Percentiles rank a stretch among this genome's conserved stretches.
Evolutionary conservation across 1,140 invertebrate species (phyloP).

Genomic region (Streblospio benedicti): DNA sequence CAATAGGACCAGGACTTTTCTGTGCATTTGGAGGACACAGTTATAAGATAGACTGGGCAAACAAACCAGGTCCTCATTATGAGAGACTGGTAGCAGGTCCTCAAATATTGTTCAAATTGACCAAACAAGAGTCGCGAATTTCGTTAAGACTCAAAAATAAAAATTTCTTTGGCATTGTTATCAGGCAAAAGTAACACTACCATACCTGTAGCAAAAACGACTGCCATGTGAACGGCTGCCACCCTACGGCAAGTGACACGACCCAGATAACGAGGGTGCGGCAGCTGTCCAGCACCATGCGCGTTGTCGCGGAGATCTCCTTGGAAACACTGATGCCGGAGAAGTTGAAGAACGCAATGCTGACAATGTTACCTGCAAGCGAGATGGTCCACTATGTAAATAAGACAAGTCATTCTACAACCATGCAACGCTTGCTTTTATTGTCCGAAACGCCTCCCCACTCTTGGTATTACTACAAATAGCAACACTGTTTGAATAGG

Average conservation of each 20-base stretch:
- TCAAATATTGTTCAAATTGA: no score
- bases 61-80: no score
- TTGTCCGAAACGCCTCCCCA: no score
- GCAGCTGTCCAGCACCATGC: conserved; percentile 84
- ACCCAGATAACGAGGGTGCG: conserved; percentile 83
- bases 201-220: conserved; percentile 66
- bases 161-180: conserved; percentile 12
- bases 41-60: no score
- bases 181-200: neutral
- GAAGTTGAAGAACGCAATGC: conserved; percentile 95
- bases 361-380: conserved; percentile 67
- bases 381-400: no score
- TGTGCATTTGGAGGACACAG: no score
- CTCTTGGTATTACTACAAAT: no score
- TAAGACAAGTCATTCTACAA: neutral
- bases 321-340: conserved; percentile 92
- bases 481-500: no score
- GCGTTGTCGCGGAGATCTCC: conserved; percentile 71
- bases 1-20: no score
- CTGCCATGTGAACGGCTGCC: conserved; percentile 55
- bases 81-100: no score
- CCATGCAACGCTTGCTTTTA: neutral
- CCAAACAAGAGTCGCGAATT: no score
- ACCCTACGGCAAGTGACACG: conserved; percentile 55
- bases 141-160: no score